These are phyloP conservation scores for Pseudanteris insignis DNA, from an alignment of 2,888 invertebrate species.

Conservation along the genomic window DNA sequence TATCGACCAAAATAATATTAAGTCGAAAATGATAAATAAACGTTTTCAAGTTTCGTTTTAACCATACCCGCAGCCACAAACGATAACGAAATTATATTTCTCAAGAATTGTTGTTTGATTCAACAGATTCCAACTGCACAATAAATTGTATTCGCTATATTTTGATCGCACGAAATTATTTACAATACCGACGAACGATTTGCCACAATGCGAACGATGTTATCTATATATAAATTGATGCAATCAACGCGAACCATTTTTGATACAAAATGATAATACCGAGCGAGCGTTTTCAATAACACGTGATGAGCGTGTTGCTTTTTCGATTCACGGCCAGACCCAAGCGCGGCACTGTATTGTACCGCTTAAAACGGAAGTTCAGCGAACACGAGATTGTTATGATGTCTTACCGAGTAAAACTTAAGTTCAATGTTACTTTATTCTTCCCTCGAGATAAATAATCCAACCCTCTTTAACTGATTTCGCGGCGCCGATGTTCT, in stretches of 20 bases:
- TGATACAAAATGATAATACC: conserved; percentile 14
- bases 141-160: background rate
- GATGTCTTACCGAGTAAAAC: conserved; percentile 33
- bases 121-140: too few relatives aligned
- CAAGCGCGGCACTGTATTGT: conserved; percentile 12
- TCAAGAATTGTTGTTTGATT: background rate
- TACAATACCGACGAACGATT: background rate
- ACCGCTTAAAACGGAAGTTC: conserved; percentile 24
- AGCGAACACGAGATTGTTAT: conserved; percentile 18
- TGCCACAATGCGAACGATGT: background rate
- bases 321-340: conserved; percentile 12
- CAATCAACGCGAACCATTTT: conserved; percentile 6
- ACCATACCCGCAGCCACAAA: too few relatives aligned
- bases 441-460: conserved; percentile 54
- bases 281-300: conserved; percentile 18
- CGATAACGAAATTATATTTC: too few relatives aligned
- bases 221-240: conserved; percentile 7
- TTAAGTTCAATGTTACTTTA: conserved; percentile 43
- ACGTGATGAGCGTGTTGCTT: conserved; percentile 19
- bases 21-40: too few relatives aligned
- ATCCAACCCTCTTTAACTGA: conserved; percentile 56
- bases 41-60: too few relatives aligned
- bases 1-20: too few relatives aligned
- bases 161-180: background rate
- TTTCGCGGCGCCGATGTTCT: conserved; percentile 61